phyloP scores from a whole-genome alignment of 2,797 vertebrate species.

The Silurus lanzhouensis region DNA sequence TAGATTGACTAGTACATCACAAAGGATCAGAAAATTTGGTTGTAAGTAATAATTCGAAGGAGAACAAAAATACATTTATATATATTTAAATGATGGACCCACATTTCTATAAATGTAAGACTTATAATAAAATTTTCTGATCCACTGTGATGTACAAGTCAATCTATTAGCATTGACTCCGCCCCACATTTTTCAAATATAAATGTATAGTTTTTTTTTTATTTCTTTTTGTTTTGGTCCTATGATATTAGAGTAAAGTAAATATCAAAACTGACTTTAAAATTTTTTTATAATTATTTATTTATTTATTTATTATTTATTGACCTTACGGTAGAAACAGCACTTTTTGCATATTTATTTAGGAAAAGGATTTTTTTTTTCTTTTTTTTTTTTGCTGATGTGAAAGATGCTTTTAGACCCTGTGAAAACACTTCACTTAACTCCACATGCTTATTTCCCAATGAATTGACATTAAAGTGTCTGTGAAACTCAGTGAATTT shows the following conservation, averaged over 20 bases:
- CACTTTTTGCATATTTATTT: neutral
- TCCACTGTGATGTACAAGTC: neutral
- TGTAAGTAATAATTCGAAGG: too few relatives aligned
- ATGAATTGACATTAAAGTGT: neutral
- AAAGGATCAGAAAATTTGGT: neutral
- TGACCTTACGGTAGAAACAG: neutral
- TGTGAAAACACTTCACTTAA: neutral
- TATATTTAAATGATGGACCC: neutral
- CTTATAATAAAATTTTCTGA: neutral
- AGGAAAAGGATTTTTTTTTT: neutral
- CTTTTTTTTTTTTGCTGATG: neutral
- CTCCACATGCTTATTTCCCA: neutral
- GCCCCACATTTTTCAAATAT: neutral
- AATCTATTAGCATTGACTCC: neutral
- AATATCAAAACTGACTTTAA: neutral
- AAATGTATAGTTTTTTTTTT: neutral
- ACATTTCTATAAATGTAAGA: neutral
- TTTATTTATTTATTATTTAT: neutral
- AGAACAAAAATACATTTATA: neutral
- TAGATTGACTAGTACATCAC: neutral
- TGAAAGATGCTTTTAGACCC: neutral
- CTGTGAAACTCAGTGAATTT: neutral
- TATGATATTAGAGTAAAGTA: neutral
- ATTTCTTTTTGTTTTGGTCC: neutral
- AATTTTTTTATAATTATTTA: neutral